Evolutionary conservation across 2,888 invertebrate species (phyloP), one percentile per base, ranked within the genome.

Genomic region (Pseudoips prasinana): DNA sequence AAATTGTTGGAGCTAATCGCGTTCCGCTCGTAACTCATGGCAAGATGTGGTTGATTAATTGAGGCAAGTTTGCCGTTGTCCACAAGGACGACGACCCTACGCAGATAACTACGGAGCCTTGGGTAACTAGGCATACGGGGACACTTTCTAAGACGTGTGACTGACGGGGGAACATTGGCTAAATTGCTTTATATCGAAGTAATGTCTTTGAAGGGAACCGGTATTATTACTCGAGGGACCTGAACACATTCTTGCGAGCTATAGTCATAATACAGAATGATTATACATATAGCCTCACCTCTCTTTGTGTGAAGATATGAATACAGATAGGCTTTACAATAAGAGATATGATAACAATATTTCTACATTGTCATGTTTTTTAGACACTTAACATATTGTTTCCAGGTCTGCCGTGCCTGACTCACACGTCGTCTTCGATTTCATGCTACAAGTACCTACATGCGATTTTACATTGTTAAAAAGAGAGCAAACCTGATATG

Each of bases 1-100:
- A 20, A 20, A 20, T 25, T 22, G 17, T 30, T 17, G 10, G 10
- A 32, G 39, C 29, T 39, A 50, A 46, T 35, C 65, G 64, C 69
- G 42, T 31, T 29, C 36, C 52, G 56, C 58, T 53, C 58, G 47
- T 59, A 46, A 50, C 58, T 61, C 59, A 54, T 36, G 48, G 44
- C 46, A 20, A 44, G 34, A 32, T 51, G 39, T 48, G 41, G 30
- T 49, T 69, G 72, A 72, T 73, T 74, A 72, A 71, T 73, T 70
- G 66, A 58, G 55, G 55, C 56, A 51, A 59, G 60, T 58, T 57
- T 50, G 52, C 54, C 52, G 56, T 38, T 56, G 53, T 47, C 59
- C 57, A 42, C 58, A 54, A 64, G 66, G 63, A 64, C 70, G 58
- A 46, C 64, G 72, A 71, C 67, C 73, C 55, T 42, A 46, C 49